Percentiles rank a stretch among this genome's conserved stretches.
Evolutionary conservation across 2,797 vertebrate species (phyloP).

Genomic region (Loriculus beryllinus): DNA sequence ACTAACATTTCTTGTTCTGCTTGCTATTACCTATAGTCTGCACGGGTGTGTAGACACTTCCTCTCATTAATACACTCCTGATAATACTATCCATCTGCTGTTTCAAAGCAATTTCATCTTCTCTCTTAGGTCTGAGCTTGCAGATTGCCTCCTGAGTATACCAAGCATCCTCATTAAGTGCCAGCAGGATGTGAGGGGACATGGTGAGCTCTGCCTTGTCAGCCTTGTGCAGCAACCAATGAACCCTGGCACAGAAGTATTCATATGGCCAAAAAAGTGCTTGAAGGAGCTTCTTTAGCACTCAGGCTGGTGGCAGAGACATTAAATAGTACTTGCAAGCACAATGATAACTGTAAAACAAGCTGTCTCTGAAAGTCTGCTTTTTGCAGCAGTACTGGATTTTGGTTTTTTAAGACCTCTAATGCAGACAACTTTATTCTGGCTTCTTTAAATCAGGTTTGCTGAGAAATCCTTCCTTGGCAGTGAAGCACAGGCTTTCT

Average conservation of each 20-base stretch:
- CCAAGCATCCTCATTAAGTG: neutral
- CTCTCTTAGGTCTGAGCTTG: neutral
- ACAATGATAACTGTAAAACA: neutral
- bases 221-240: rapidly evolving
- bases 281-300: neutral
- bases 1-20: neutral
- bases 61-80: slow-evolving; percentile 32
- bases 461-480: neutral
- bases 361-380: neutral
- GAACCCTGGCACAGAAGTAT: neutral
- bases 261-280: neutral
- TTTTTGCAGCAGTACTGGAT: neutral
- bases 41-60: neutral
- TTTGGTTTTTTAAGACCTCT: neutral
- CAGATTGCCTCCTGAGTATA: neutral
- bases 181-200: neutral
- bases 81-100: slow-evolving; percentile 5
- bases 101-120: slow-evolving; percentile 35
- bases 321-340: neutral
- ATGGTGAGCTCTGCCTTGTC: neutral
- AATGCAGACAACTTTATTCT: neutral
- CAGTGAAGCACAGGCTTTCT: neutral
- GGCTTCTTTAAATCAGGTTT: neutral
- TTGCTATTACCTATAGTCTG: neutral
- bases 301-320: neutral